These are phyloP conservation scores for Pseudococcus viburni DNA, from an alignment of 2,888 invertebrate genomes.

Conservation along the genomic window DNA sequence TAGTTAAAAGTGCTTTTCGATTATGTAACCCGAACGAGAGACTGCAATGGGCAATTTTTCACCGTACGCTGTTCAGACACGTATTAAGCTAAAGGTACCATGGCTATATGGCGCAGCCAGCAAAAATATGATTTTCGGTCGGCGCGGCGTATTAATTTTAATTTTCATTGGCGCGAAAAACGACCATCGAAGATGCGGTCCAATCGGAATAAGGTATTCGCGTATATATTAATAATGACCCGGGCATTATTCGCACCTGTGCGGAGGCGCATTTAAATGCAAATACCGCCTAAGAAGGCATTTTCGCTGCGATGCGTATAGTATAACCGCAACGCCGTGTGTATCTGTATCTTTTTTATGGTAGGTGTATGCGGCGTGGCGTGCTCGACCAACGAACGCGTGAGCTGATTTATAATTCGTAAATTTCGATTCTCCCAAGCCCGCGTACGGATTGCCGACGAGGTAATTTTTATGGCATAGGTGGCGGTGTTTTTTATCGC, in stretches of 20 bases:
- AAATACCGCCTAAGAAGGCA: constrained; percentile 19
- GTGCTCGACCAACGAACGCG: not conserved
- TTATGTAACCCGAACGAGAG: constrained; percentile 32
- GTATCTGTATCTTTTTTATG: constrained; percentile 1
- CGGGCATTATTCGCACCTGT: constrained; percentile 49
- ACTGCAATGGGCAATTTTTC: constrained; percentile 31
- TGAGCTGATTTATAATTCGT: constrained; percentile 29
- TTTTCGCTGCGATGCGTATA: constrained; percentile 1
- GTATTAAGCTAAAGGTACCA: not conserved
- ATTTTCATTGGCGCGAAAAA: constrained; percentile 40
- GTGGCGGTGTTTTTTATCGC: not conserved
- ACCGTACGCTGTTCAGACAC: constrained; percentile 8
- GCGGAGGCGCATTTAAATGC: constrained; percentile 46
- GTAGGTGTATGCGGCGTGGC: not conserved
- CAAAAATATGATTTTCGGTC: constrained; percentile 21
- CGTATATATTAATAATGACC: constrained; percentile 47
- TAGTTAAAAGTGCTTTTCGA: constrained; percentile 50
- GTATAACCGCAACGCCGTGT: not conserved
- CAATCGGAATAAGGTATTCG: constrained; percentile 23
- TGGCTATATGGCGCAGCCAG: not conserved
- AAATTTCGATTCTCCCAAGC: not conserved
- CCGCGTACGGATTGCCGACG: constrained; percentile 2
- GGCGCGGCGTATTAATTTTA: constrained; percentile 41
- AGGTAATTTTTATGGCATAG: not conserved
- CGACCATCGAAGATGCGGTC: constrained; percentile 15